Evolutionary conservation across 2,113 vertebrate species (phyloP).

Genomic region (Cheirogaleus medius): DNA sequence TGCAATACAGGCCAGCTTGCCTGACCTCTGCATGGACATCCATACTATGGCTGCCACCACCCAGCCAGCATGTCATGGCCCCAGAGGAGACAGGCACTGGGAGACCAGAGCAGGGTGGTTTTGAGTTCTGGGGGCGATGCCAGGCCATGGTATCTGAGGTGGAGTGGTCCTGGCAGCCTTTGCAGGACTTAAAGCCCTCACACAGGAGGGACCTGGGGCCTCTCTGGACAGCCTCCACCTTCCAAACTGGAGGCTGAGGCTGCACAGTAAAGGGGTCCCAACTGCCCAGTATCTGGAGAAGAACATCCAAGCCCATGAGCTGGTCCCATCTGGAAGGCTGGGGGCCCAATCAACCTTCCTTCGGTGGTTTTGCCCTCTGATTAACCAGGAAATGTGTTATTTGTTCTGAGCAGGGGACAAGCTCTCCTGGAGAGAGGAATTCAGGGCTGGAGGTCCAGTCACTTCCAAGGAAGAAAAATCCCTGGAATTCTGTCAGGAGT

Average conservation of each 20-base stretch:
- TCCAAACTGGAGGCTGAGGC: neutral
- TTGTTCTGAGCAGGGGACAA: slow-evolving; percentile 69
- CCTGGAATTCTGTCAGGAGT: slow-evolving; percentile 66
- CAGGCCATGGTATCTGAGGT: neutral
- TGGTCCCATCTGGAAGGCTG: neutral
- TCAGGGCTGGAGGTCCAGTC: slow-evolving; percentile 67
- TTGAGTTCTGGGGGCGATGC: neutral
- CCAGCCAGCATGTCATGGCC: neutral
- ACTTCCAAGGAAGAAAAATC: slow-evolving; percentile 61
- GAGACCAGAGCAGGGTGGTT: neutral
- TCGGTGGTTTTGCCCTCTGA: slow-evolving; percentile 5
- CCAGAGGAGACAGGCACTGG: neutral
- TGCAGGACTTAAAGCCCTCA: neutral
- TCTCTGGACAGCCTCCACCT: neutral
- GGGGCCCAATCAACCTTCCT: neutral
- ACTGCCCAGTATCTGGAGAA: neutral
- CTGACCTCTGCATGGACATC: neutral
- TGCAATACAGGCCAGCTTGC: neutral
- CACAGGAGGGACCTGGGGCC: neutral
- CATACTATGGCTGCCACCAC: neutral
- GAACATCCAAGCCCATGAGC: neutral
- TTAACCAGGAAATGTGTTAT: slow-evolving; percentile 38
- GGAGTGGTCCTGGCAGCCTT: neutral
- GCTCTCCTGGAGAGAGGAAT: slow-evolving; percentile 71
- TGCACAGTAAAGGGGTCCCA: neutral